Base-by-base conservation (phyloP, 2,797 vertebrate species). In the Brachymystax lenok region DNA sequence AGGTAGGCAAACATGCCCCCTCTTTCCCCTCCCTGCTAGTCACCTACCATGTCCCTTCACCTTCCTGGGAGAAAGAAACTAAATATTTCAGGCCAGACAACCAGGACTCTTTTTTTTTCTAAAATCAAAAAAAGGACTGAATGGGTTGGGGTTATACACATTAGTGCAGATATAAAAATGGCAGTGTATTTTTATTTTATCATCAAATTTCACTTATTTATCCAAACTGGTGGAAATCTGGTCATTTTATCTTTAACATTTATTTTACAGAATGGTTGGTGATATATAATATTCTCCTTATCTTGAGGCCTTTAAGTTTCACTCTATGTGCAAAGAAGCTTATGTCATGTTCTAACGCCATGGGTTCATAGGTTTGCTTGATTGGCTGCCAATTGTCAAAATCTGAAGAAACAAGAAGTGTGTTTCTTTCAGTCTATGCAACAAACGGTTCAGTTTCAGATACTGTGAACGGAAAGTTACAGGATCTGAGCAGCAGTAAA, bases 1-100 rank as follows among this genome's bases (percentile, higher is more conserved):
- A 88, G 84, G 78, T 88, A 79, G 83, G 81, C 82, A 78, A 79
- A 77, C 30, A n/a, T 40, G 28, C 2, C 5, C 59, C 10, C 16
- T 67, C 71, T 73, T 74, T 17, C 71, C 77, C 51, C 75, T 75
- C 72, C 67, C 74, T 79, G 54, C 74, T 51, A 61, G 73, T 68
- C 68, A 76, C 67, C 67, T 63, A 66, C 76, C 70, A 69, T 67
- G 76, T 77, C 73, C 74, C 30, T 33, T 6, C 35, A 17, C 68
- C 54, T 7, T 21, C 72, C 19, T 12, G 68, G n/a, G 35, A 69
- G n/a, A 69, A 21, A 69, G 68, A 69, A 69, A 50, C 68, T 13
- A 69, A 69, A 40, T 40, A 69, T 40, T 69, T 69, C 33, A 69
- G 68, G 68, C 68, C n/a, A 24, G 35, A 69, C 33, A 69, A 63